These are phyloP conservation scores for Drosophila bipectinata DNA, from an alignment of 1,140 invertebrate genomes.

Conservation along the genomic window DNA sequence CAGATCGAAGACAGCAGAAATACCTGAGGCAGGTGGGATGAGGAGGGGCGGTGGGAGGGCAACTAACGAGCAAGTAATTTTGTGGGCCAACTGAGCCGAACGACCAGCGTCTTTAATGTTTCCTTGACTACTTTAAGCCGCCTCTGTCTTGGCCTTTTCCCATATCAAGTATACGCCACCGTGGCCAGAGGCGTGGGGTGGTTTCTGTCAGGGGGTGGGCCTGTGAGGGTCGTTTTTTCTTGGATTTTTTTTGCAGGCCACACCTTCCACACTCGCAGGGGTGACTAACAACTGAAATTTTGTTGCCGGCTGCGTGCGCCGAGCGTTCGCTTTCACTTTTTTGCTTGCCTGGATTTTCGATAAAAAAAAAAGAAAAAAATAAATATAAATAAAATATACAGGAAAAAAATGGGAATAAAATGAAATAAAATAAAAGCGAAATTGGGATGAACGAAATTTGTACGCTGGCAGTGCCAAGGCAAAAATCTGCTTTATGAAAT, in stretches of 20 bases:
- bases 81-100: slow-evolving; percentile 67
- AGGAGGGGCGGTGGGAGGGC: background rate
- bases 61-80: slow-evolving; percentile 80
- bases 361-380: slow-evolving; percentile 46
- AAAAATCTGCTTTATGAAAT: slow-evolving; percentile 80
- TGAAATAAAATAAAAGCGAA: slow-evolving; percentile 42
- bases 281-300: slow-evolving; percentile 72
- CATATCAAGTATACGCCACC: slow-evolving; percentile 71
- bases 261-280: slow-evolving; percentile 77
- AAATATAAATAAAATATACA: slow-evolving; percentile 3
- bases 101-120: slow-evolving; percentile 50
- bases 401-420: slow-evolving; percentile 27
- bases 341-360: slow-evolving; percentile 80
- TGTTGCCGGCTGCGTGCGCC: slow-evolving; percentile 35
- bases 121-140: slow-evolving; percentile 75
- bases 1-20: slow-evolving; percentile 12
- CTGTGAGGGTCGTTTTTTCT: slow-evolving; percentile 66
- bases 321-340: slow-evolving; percentile 77
- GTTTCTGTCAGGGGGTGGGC: slow-evolving; percentile 22
- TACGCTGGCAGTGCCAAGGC: slow-evolving; percentile 10
- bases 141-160: slow-evolving; percentile 47
- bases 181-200: background rate
- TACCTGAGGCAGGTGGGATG: slow-evolving; percentile 6
- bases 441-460: slow-evolving; percentile 42
- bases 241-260: slow-evolving; percentile 53